These are phyloP conservation scores for Tupaia tana DNA, from an alignment of 2,113 vertebrate species.

Conservation along the genomic window DNA sequence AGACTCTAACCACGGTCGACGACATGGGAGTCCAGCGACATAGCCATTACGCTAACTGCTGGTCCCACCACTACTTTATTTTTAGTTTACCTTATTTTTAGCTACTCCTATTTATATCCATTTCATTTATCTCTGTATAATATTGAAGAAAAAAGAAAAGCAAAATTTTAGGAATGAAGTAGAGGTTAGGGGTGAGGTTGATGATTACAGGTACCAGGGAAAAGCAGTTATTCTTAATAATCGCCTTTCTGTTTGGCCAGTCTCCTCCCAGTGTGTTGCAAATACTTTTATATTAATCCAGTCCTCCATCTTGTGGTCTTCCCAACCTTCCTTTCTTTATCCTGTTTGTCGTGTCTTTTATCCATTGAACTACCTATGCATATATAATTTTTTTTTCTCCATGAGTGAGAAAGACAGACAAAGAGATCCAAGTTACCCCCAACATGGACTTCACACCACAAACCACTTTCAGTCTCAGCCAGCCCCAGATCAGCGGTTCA, in stretches of 20 bases:
- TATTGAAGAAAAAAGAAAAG: neutral
- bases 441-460: no score
- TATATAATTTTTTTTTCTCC: no score
- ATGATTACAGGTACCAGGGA: neutral
- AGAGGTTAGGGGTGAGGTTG: neutral
- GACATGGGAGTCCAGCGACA: no score
- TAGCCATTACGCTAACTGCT: no score
- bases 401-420: no score
- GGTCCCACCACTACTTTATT: no score
- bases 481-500: no score
- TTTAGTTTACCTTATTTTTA: no score
- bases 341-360: neutral
- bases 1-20: no score
- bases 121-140: neutral
- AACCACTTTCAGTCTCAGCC: no score
- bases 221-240: neutral
- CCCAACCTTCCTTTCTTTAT: neutral
- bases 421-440: no score
- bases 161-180: neutral
- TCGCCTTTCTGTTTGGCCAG: neutral
- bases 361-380: neutral
- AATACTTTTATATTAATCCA: neutral
- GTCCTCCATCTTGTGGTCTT: neutral
- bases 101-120: neutral
- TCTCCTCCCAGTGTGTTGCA: fast-evolving